phyloP scores from a whole-genome alignment of 2,888 invertebrate species.

The Drosophila imparisetae region DNA sequence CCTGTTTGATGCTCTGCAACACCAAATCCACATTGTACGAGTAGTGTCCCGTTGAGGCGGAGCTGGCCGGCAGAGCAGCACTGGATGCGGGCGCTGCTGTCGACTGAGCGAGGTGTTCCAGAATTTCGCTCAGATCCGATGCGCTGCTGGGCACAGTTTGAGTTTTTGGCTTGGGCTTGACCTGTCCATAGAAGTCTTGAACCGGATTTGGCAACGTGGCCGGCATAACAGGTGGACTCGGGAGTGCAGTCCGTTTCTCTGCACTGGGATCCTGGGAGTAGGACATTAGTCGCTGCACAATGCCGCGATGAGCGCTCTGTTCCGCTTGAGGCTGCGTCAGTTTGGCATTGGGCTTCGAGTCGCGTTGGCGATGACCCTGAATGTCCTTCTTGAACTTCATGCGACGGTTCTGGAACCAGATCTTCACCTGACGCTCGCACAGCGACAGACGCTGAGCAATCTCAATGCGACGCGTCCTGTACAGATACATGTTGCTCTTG shows the following conservation, averaged over 20 bases:
- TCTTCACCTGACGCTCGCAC: conserved; percentile 94
- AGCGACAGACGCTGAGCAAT: conserved; percentile 97
- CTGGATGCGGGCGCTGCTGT: conserved; percentile 33
- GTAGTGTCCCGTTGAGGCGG: conserved; percentile 50
- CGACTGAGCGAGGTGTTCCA: conserved; percentile 63
- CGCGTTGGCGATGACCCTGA: conserved; percentile 64
- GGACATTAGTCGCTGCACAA: conserved; percentile 77
- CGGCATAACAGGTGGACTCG: conserved; percentile 1
- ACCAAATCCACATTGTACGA: conserved; percentile 68
- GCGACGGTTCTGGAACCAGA: conserved; percentile 93
- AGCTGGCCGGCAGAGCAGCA: conserved; percentile 6
- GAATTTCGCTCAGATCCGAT: conserved; percentile 64
- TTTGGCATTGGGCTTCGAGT: conserved; percentile 56
- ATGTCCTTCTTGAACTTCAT: conserved; percentile 89
- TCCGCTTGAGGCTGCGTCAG: conserved; percentile 60
- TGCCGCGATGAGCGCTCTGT: conserved; percentile 74
- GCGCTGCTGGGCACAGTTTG: conserved; percentile 12
- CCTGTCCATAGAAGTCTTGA: conserved; percentile 25
- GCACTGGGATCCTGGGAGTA: conserved; percentile 73
- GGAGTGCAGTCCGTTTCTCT: conserved; percentile 41
- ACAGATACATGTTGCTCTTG: conserved; percentile 97
- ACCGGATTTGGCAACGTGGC: conserved; percentile 10
- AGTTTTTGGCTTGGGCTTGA: conserved; percentile 35
- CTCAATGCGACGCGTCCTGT: conserved; percentile 96
- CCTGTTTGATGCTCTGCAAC: conserved; percentile 70